Evolutionary conservation across 2,113 vertebrate genomes (phyloP).

Genomic region (Onychorhynchus coronatus): DNA sequence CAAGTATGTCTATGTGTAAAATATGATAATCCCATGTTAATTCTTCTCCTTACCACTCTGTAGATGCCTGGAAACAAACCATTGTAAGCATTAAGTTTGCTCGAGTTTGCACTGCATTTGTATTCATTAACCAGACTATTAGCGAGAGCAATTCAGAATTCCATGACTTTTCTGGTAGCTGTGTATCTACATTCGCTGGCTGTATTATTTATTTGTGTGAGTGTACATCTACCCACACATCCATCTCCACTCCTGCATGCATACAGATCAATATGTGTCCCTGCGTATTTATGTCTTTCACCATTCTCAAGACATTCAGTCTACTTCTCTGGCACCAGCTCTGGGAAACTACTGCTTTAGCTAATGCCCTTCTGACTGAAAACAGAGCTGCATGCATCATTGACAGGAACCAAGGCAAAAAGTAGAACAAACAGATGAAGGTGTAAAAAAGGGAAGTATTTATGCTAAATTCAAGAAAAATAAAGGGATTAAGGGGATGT

Average conservation of each 20-base stretch:
- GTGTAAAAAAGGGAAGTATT: slow-evolving; percentile 38
- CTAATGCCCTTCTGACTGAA: slow-evolving; percentile 44
- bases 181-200: background rate
- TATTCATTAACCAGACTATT: slow-evolving; percentile 63
- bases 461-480: slow-evolving; percentile 50
- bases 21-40: slow-evolving; percentile 68
- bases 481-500: slow-evolving; percentile 49
- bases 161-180: background rate
- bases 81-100: slow-evolving; percentile 49
- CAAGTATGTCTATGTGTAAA: slow-evolving; percentile 43
- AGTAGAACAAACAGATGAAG: slow-evolving; percentile 53
- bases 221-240: background rate
- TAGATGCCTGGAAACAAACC: slow-evolving; percentile 59
- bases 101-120: slow-evolving; percentile 49
- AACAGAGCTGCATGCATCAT: slow-evolving; percentile 25
- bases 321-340: slow-evolving; percentile 46
- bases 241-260: background rate
- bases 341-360: slow-evolving; percentile 54
- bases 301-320: slow-evolving; percentile 35
- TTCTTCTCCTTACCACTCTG: slow-evolving; percentile 22
- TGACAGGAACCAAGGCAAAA: slow-evolving; percentile 17
- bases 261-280: slow-evolving; percentile 38
- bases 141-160: slow-evolving; percentile 2
- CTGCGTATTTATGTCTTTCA: slow-evolving; percentile 46
- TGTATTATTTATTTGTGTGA: slow-evolving; percentile 46